A percentile compares a stretch with the other conserved stretches of the same genome.
These are phyloP conservation scores for Nycticebus coucang DNA, from an alignment of 2,113 vertebrate species.

Conservation along the genomic window DNA sequence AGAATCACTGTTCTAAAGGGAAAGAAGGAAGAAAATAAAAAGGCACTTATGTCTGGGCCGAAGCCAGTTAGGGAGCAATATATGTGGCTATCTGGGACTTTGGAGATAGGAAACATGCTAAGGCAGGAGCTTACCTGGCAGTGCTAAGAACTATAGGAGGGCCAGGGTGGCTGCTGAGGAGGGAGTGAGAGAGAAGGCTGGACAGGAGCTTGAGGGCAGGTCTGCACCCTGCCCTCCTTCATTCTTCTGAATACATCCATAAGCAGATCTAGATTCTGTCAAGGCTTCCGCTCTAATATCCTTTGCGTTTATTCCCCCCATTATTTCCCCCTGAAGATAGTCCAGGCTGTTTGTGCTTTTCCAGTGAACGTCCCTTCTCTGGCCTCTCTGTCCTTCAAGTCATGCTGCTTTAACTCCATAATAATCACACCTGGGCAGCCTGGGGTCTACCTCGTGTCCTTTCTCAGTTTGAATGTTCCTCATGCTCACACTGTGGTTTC, in stretches of 20 bases:
- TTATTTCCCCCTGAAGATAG: not conserved
- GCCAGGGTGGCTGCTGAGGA: not conserved
- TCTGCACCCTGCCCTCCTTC: not conserved
- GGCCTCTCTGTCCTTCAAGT: not conserved
- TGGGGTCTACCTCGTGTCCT: rapidly evolving
- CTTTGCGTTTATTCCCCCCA: not conserved
- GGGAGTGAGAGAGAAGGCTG: rapidly evolving
- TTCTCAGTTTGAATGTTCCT: not conserved
- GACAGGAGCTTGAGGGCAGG: not conserved
- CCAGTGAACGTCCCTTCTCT: not conserved
- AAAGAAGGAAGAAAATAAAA: not conserved
- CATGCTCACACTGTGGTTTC: rapidly evolving
- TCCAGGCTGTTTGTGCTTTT: not conserved
- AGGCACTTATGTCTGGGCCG: not conserved
- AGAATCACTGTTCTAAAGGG: not conserved
- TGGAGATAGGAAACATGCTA: not conserved
- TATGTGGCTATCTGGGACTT: no score
- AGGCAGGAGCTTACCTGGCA: not conserved
- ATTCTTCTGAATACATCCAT: not conserved
- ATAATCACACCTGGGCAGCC: not conserved
- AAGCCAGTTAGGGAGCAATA: not conserved
- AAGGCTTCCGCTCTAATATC: not conserved
- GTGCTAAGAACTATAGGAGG: not conserved
- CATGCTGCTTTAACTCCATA: not conserved
- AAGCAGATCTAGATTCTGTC: not conserved